Percentiles rank a stretch among this genome's conserved stretches.
Conservation (phyloP, 2,797 vertebrate species). For the Dallia pectoralis region DNA sequence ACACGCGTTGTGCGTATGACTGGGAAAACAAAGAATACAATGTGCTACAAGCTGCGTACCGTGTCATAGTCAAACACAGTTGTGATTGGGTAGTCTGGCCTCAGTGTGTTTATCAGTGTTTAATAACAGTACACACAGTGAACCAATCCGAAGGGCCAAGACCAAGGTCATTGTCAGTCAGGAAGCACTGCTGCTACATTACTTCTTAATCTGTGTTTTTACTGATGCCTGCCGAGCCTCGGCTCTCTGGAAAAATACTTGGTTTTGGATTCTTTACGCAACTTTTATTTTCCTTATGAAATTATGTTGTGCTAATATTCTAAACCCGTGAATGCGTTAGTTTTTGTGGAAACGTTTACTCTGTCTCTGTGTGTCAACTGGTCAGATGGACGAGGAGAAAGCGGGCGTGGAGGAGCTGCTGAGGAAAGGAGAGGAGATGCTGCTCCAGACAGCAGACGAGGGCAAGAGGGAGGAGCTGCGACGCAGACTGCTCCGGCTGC, state of each 20-base stretch:
- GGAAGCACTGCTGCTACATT: slow-evolving; percentile 17
- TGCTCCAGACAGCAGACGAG: slow-evolving; percentile 81
- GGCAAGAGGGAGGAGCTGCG: slow-evolving; percentile 81
- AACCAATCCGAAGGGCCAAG: slow-evolving; percentile 41
- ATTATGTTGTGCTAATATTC: neutral
- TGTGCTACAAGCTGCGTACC: slow-evolving; percentile 26
- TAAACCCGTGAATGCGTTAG: neutral
- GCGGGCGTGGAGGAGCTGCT: slow-evolving; percentile 85
- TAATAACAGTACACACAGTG: slow-evolving; percentile 47
- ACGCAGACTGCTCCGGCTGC: slow-evolving; percentile 81
- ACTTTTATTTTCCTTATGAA: neutral
- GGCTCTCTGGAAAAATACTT: neutral
- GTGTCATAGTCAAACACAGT: slow-evolving; percentile 24
- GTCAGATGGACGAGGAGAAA: slow-evolving; percentile 88
- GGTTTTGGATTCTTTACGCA: neutral
- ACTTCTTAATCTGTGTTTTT: slow-evolving; percentile 5
- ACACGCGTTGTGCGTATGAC: slow-evolving; percentile 16
- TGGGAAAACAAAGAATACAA: neutral
- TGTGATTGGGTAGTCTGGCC: slow-evolving; percentile 48
- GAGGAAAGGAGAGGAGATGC: slow-evolving; percentile 82
- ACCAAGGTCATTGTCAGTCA: slow-evolving; percentile 47
- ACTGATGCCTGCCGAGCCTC: neutral
- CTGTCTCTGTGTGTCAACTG: neutral
- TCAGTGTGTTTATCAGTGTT: slow-evolving; percentile 54
- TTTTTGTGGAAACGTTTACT: slow-evolving; percentile 13